Evolutionary conservation across 2,113 vertebrate species (phyloP), one percentile per base, ranked within the genome.

Genomic region (Hydrolagus affinis): DNA sequence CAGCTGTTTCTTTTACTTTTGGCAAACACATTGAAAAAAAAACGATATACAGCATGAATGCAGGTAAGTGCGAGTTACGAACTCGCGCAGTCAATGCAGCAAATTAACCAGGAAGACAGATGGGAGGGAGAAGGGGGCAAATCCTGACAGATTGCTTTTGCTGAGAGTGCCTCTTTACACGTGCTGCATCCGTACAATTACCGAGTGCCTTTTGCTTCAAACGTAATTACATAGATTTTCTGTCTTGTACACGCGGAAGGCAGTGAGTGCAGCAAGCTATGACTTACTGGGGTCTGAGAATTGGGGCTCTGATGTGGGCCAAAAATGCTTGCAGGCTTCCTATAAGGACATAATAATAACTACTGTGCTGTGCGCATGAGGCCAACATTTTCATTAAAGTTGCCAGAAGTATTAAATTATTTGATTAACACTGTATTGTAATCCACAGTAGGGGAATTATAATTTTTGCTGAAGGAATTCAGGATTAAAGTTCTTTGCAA

Each of bases 191-290:
- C 95, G 95, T 97, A 94, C 96, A 94, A 91, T 93, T 90, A 94
- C 92, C 93, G 92, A 94, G 95, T 91, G 91, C 96, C 96, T 97
- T 94, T 93, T 95, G 95, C 95, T 97, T 97, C 97, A 96, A 95
- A 97, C 95, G 96, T 98, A 99, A 99, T 98, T 99, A 98, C 97
- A 98, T 98, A 95, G 97, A 99, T 99, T 98, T 99, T 96, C 96
- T 98, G 96, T 99, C 97, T 97, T 98, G 96, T 98, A 97, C 94
- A 95, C 94, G 92, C 94, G 85, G 64, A 92, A 93, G 94, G 96
- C 97, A 97, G 95, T 97, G 95, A 97, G 95, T 94, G 95, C 94
- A 95, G 95, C 94, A 96, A 93, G 95, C 93, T 90, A 89, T 90
- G 90, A 89, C 94, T 94, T 92, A 93, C 90, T 96, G 89, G 44